Evolutionary conservation across 2,797 vertebrate genomes (phyloP).

Genomic region (Choloepus didactylus): DNA sequence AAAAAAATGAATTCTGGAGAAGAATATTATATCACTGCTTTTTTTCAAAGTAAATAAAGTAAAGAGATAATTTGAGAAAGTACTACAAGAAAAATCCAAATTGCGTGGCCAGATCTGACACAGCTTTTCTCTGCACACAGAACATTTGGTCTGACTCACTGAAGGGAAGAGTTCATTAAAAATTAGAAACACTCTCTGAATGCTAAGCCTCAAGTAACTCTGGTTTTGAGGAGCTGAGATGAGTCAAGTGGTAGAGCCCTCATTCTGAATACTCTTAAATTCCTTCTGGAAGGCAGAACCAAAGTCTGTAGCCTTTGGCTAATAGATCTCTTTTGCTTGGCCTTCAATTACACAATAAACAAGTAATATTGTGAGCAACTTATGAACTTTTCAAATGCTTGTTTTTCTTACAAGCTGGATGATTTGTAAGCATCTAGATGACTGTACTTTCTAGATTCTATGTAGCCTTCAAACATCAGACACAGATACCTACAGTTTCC

Average conservation of each 20-base stretch:
- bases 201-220: not conserved
- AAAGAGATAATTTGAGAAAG: conserved; percentile 43
- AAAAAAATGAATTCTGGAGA: conserved; percentile 40
- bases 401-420: not conserved
- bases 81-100: not conserved
- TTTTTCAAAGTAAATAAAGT: conserved; percentile 51
- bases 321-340: not conserved
- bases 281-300: not conserved
- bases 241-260: not conserved
- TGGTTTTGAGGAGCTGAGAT: not conserved
- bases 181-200: fast-evolving
- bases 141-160: not conserved
- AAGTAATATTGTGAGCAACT: not conserved
- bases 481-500: not conserved
- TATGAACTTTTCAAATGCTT: not conserved
- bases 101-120: not conserved
- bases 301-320: not conserved
- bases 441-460: not conserved
- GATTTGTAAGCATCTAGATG: not conserved
- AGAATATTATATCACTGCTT: not conserved
- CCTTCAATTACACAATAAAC: not conserved
- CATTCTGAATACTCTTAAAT: not conserved
- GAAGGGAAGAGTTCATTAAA: fast-evolving
- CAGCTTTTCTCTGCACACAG: not conserved
- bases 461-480: not conserved